Conservation (phyloP, 2,888 invertebrate genomes). For the Drosophila pegasa region DNA sequence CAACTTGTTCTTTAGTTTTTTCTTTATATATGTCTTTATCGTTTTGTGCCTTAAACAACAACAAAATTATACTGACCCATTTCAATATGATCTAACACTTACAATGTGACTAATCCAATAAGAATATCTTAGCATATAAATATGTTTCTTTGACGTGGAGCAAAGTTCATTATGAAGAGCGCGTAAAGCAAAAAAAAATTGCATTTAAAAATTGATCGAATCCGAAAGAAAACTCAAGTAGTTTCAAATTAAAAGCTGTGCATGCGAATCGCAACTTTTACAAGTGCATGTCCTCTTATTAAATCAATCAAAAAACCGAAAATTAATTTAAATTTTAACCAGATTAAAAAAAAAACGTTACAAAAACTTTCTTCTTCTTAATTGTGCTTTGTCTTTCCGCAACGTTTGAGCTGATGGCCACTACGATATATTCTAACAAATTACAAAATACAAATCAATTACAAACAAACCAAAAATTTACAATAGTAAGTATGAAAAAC, state of each 20-base stretch:
- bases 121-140: constrained; percentile 58
- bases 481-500: constrained; percentile 84
- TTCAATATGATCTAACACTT: constrained; percentile 53
- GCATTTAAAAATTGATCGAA: constrained; percentile 20
- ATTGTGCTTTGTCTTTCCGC: constrained; percentile 86
- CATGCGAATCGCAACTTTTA: constrained; percentile 48
- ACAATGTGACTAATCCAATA: constrained; percentile 68
- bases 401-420: constrained; percentile 85
- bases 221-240: constrained; percentile 19
- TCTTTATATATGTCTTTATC: constrained; percentile 13
- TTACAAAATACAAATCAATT: constrained; percentile 80
- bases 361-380: constrained; percentile 82
- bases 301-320: constrained; percentile 27
- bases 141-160: constrained; percentile 69
- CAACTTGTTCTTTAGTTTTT: constrained; percentile 10
- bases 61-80: constrained; percentile 31
- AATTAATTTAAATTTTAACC: constrained; percentile 47
- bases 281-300: constrained; percentile 49
- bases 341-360: constrained; percentile 54
- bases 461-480: constrained; percentile 81
- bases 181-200: constrained; percentile 50
- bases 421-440: constrained; percentile 83
- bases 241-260: constrained; percentile 25
- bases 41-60: constrained; percentile 45
- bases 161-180: constrained; percentile 76